A percentile compares a stretch with the other conserved stretches of the same genome.
Conservation (phyloP, 2,113 vertebrate species). For the Acanthisitta chloris region DNA sequence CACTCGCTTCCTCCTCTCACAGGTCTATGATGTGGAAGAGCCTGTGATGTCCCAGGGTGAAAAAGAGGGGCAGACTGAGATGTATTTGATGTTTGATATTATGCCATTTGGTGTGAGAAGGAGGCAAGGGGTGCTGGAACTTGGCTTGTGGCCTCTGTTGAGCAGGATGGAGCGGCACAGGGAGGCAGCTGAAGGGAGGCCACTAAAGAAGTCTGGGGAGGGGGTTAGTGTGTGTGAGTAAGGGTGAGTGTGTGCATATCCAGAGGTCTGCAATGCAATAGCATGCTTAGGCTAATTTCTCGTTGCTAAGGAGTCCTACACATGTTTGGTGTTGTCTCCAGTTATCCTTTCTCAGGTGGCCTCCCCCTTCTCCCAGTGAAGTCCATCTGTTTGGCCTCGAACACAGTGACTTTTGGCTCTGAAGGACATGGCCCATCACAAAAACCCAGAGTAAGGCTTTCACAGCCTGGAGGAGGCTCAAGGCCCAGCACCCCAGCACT, state of each 20-base stretch:
- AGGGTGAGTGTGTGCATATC: not conserved
- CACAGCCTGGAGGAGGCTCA: not conserved
- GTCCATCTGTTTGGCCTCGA: conserved; percentile 38
- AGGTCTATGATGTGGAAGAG: not conserved
- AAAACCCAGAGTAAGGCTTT: not conserved
- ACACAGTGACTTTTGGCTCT: not conserved
- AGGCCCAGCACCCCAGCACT: not conserved
- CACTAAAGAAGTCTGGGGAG: not conserved
- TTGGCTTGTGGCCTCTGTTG: accelerated
- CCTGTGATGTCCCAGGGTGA: not conserved
- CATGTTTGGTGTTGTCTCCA: not conserved
- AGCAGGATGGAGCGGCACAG: not conserved
- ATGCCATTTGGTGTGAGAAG: not conserved
- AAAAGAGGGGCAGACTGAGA: not conserved
- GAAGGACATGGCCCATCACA: accelerated
- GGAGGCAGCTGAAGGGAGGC: not conserved
- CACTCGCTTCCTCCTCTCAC: not conserved
- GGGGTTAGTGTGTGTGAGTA: not conserved
- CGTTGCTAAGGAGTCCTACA: not conserved
- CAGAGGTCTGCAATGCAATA: not conserved
- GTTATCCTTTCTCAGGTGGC: not conserved
- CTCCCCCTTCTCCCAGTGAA: not conserved
- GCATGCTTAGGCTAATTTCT: not conserved
- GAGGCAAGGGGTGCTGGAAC: accelerated
- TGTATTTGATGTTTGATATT: not conserved